These are phyloP conservation scores for Ispidina lecontei DNA, from an alignment of 2,797 vertebrate species.

Conservation along the genomic window DNA sequence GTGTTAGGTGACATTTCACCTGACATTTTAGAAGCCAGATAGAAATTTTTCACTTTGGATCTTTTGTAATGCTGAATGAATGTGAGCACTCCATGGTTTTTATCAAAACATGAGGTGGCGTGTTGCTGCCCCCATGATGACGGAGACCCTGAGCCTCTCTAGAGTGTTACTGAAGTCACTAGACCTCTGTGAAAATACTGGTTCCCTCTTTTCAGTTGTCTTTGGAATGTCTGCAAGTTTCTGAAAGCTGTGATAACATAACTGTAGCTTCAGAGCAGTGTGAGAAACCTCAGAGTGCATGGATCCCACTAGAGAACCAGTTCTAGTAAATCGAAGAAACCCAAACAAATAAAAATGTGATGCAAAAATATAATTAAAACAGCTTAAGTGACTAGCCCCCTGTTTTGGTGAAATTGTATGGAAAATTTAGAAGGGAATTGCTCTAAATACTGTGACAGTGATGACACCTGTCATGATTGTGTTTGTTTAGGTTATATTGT, in stretches of 20 bases:
- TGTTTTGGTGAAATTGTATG: not conserved
- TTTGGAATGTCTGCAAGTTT: not conserved
- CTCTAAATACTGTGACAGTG: not conserved
- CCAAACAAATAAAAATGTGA: not conserved
- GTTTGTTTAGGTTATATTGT: not conserved
- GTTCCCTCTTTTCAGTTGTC: not conserved
- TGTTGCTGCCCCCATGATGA: not conserved
- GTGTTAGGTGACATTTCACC: slow-evolving; percentile 1
- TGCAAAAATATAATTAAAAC: not conserved
- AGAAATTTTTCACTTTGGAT: not conserved
- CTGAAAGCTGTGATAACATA: not conserved
- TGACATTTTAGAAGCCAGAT: not conserved
- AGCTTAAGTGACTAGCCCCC: not conserved
- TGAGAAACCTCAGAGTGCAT: not conserved
- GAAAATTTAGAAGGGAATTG: not conserved
- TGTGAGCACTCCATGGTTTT: not conserved
- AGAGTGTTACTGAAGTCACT: not conserved
- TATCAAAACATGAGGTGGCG: not conserved
- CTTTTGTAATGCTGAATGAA: not conserved
- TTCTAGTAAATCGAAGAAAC: not conserved
- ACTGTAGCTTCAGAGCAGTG: not conserved
- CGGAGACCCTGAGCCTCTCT: not conserved
- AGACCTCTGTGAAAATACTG: not conserved
- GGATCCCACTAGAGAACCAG: not conserved
- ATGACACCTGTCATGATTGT: not conserved